Percentiles rank a stretch among this genome's conserved stretches.
Conservation (phyloP, 2,113 vertebrate species). For the Rhea pennata region DNA sequence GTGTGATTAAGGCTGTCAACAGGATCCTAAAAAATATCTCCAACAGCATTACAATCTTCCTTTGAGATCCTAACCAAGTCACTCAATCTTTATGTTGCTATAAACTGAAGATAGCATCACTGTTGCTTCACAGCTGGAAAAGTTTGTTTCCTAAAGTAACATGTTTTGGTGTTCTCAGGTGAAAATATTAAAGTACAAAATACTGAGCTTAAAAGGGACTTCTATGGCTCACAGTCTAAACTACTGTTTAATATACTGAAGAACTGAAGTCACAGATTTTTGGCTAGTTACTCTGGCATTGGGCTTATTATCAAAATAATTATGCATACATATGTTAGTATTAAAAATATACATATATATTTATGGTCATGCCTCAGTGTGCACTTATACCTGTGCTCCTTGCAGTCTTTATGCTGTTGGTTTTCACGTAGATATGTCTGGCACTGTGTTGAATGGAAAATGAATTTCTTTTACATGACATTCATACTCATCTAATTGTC, state of each 20-base stretch:
- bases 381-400: background rate
- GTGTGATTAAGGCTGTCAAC: background rate
- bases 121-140: background rate
- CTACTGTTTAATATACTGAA: background rate
- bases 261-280: background rate
- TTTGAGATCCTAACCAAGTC: background rate
- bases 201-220: background rate
- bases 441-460: background rate
- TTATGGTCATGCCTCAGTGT: background rate
- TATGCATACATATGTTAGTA: background rate
- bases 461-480: background rate
- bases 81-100: background rate
- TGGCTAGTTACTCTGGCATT: background rate
- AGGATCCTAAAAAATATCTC: background rate
- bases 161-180: background rate
- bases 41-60: background rate
- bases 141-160: background rate
- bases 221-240: background rate
- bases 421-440: background rate
- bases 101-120: background rate
- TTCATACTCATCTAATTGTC: background rate
- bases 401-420: background rate
- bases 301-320: background rate
- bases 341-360: background rate
- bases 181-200: background rate